These are phyloP conservation scores for Cataglyphis rosenhaueri DNA, from an alignment of 2,888 invertebrate genomes.

Conservation along the genomic window DNA sequence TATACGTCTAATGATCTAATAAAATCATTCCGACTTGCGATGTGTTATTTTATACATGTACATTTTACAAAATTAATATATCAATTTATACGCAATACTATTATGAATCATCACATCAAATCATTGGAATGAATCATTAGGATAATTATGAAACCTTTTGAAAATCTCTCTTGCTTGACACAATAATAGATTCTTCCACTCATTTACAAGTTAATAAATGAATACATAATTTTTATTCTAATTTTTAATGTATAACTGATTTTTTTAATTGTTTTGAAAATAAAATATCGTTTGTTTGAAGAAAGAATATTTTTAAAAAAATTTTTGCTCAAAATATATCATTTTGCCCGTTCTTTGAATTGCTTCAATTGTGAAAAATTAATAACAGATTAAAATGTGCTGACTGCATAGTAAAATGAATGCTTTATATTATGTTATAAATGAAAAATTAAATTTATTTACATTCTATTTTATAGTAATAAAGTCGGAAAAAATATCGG, in stretches of 20 bases:
- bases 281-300: not conserved
- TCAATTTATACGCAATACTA: not conserved
- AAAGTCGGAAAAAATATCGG: conserved; percentile 5
- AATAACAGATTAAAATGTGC: not conserved
- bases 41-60: not conserved
- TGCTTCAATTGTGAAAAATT: not conserved
- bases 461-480: not conserved
- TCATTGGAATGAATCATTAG: conserved; percentile 6
- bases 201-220: not conserved
- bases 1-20: not conserved
- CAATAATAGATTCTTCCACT: not conserved
- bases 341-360: not conserved
- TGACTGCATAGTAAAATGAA: not conserved
- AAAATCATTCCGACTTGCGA: not conserved
- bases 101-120: conserved; percentile 4
- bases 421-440: not conserved
- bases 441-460: not conserved
- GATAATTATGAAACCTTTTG: conserved; percentile 9
- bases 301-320: not conserved
- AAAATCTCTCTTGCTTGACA: not conserved
- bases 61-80: not conserved
- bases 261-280: not conserved
- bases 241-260: not conserved
- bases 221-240: not conserved
- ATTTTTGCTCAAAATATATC: not conserved